Evolutionary conservation across 30 jellyfish, hydroid and myxozoan genomes (phyloP), one percentile per base, ranked within the genome.

Genomic region (Pseudorhiza aurosa): DNA sequence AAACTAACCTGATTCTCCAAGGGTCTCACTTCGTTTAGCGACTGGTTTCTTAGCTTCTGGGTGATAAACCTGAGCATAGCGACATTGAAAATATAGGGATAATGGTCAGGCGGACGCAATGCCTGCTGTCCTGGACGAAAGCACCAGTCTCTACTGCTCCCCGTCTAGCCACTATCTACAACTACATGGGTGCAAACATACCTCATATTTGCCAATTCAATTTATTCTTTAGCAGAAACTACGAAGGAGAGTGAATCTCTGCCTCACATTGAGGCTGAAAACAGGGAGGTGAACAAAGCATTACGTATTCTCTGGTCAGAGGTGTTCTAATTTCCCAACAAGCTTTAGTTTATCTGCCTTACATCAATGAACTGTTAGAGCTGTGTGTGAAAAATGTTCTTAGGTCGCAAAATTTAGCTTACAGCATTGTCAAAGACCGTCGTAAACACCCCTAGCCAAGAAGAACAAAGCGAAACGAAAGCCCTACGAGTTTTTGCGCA

Each of bases 31-130:
- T 77, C 89, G 44, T 77, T 77, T 31, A 77, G 89, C 64, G 89
- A 77, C 39, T 77, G 89, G 47, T 77, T 77, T 60, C 89, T 63
- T 32, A 77, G 76, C 68, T 77, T 77, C 65, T 77, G 89, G 28
- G 89, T 60, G 72, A 77, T 77, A 49, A 77, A 77, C 89, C 79
- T 77, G 31, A 77, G 89, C 89, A 77, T 77, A 77, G 89, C 89
- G 68, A 77, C 89, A 77, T 77, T 58, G 89, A 77, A 10, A 29
- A 8, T 0, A 43, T 40, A 22, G 49, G 15, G 15, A 6, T 47
- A 43, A 1, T 77, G 65, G 89, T 51, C 89, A 64, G 89, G 89
- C 89, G 35, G 32, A 47, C 68, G 37, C 18, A 21, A 40, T 45
- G 75, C 81, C 89, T 43, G 81, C 43, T 58, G 40, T 70, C 83